phyloP scores from a whole-genome alignment of 1,140 invertebrate species.

The Zeugodacus cucurbitae region DNA sequence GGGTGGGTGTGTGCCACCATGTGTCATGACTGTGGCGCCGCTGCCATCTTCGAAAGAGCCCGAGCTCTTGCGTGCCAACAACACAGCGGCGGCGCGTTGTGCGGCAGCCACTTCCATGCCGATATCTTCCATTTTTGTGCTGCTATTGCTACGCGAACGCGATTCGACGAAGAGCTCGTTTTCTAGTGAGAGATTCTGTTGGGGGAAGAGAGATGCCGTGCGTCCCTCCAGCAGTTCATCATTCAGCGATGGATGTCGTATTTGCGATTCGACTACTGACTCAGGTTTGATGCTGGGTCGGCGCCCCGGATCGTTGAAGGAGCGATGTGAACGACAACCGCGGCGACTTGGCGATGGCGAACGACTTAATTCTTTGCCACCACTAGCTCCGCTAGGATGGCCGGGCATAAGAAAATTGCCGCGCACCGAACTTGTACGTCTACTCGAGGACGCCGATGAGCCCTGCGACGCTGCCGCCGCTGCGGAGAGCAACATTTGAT shows the following conservation, averaged over 20 bases:
- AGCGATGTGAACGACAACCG: conserved; percentile 62
- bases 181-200: conserved; percentile 59
- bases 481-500: conserved; percentile 55
- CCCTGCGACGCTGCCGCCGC: conserved; percentile 47
- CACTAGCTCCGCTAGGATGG: conserved; percentile 34
- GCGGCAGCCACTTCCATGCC: conserved; percentile 55
- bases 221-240: conserved; percentile 55
- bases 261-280: conserved; percentile 59
- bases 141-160: conserved; percentile 63
- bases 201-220: conserved; percentile 49
- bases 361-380: conserved; percentile 58
- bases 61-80: conserved; percentile 56
- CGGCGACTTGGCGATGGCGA: conserved; percentile 62
- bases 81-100: conserved; percentile 53
- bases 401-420: conserved; percentile 63
- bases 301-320: conserved; percentile 59
- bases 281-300: conserved; percentile 58
- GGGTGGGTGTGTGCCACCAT: conserved; percentile 58
- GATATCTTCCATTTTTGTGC: conserved; percentile 63
- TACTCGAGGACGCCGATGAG: conserved; percentile 56
- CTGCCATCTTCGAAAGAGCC: conserved; percentile 59
- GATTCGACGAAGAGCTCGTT: conserved; percentile 63
- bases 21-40: conserved; percentile 45
- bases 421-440: conserved; percentile 63
- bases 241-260: conserved; percentile 62